Base-by-base conservation (phyloP, 2,113 vertebrate genomes). In the Nibea coibor region DNA sequence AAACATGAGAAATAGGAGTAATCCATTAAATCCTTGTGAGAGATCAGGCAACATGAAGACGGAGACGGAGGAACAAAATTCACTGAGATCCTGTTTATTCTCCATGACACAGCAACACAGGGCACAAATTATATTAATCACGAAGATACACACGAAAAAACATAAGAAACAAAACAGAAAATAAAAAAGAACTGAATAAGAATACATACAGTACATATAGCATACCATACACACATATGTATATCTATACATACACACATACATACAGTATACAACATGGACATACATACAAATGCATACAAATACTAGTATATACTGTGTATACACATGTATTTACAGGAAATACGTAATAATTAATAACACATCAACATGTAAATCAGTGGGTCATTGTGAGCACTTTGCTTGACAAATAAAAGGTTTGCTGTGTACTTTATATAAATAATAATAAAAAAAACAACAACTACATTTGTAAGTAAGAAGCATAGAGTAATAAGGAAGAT, bases 181-280 rank as follows among this genome's bases (percentile, higher is more conserved):
- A 73, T 45, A 43, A 43, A 43, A 43, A 43, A 12, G 43, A 43
- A 43, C 12, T 26, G 4, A 45, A 20, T 26, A 58, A 47, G 24
- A 59, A 65, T 48, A 45, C 28, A 63, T 35, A 61, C 6, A 20
- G 61, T 57, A 66, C 17, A 45, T 53, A 42, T 1, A 45, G 17
- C n/a, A 35, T 14, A 75, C 35, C 35, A 39, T 9, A 39, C 35
- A 39, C 58, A 54, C 19, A n/a, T 39, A 57, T 4, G 28, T 39
- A 43, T 14, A 73, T 51, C n/a, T 58, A 48, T 20, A 70, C 31
- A 26, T n/a, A 42, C 24, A 63, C 48, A 54, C 26, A 79, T 50
- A 59, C 48, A 65, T 20, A 57, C 7, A 50, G 16, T 17, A 31
- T 20, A 67, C 45, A 65, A 14, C 7, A 47, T 10, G 8, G 22